Evolutionary conservation across 53 echinoderm and acorn worm species (phyloP), one percentile per base, ranked within the genome.

Genomic region (Echinarachnius parma): DNA sequence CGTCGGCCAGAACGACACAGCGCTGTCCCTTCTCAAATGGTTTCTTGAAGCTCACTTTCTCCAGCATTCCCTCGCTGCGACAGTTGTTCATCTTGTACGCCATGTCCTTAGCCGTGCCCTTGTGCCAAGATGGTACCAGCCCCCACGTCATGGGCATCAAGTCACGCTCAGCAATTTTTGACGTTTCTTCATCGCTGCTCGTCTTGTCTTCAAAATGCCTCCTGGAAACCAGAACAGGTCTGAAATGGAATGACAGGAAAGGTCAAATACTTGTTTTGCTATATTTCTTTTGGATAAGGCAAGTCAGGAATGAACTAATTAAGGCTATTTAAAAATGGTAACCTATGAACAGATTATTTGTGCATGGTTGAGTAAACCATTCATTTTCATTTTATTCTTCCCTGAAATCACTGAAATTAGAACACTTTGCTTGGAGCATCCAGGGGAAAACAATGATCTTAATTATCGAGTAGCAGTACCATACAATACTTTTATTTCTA

Each of bases 51-150:
- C 84, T 78, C 8, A 83, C 82, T 62, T 88, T 91, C 71, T 88
- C 59, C 53, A 78, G 82, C 80, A 96, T 82, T 28, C 96, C 82
- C 64, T 96, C 96, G 61, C 87, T 77, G 15, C 96, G 74, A 58
- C 96, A 91, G 64, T 96, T 96, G 59, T 90, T 96, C 87, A 90
- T 96, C 77, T 90, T 91, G 91, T 87, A 96, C 20, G 78, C 60
- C 49, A 96, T 44, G 26, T 67, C 56, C 34, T 47, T 48, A 15
- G 84, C 87, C 62, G 84, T 68, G 18, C 96, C 96, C 50, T 96
- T 91, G 58, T 96, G 96, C 91, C 96, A 96, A 7, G 87, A 82
- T 4, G 95, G 96, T 1, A 96, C 88, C 22, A 96, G 80, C n/a
- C 96, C 96, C 96, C 96, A 96, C 31, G 85, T 83, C 96, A 96